Evolutionary conservation across 1,140 invertebrate genomes (phyloP), one percentile per base, ranked within the genome.

Genomic region (Halictus rubicundus): DNA sequence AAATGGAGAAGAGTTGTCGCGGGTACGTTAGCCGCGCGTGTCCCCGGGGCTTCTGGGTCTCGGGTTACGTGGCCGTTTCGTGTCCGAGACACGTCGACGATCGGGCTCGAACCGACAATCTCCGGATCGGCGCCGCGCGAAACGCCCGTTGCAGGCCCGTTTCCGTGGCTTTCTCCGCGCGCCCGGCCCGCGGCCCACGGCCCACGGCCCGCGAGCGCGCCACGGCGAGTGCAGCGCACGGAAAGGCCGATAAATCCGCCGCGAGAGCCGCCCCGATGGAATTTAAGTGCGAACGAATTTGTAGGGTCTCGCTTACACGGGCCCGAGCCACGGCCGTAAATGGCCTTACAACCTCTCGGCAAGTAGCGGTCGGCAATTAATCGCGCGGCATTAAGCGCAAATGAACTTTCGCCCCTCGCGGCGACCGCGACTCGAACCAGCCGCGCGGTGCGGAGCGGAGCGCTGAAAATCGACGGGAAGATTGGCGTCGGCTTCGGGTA

Each of bases 281-380:
- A 92, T 92, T 92, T 89, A 89, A 92, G 91, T 91, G 90, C 88
- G 85, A 93, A 92, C 89, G 89, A 92, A 93, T 92, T 92, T 92
- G 91, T 92, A 91, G 86, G 88, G 86, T 74, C 84, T 83, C 86
- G 87, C 81, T 90, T 91, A 93, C 90, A 92, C 89, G 90, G 85
- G 79, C 86, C 87, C 74, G 83, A 86, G 83, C 86, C 76, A 69
- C 85, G 71, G 78, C 90, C 90, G 87, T 92, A 92, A 92, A 92
- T 91, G 91, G 90, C 82, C 87, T 89, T 91, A 92, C 91, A 90
- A 84, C 65, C 78, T 77, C 73, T 77, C 78, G 54, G 52, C 74
- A 49, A 84, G 69, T 73, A 57, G 71, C 70, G 54, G 61, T 46
- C 57, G 68, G 73, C 89, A 90, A 92, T 91, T 91, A 91, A 92